These are phyloP conservation scores for Rhagoletis pomonella DNA, from an alignment of 1,140 invertebrate species.

Conservation along the genomic window DNA sequence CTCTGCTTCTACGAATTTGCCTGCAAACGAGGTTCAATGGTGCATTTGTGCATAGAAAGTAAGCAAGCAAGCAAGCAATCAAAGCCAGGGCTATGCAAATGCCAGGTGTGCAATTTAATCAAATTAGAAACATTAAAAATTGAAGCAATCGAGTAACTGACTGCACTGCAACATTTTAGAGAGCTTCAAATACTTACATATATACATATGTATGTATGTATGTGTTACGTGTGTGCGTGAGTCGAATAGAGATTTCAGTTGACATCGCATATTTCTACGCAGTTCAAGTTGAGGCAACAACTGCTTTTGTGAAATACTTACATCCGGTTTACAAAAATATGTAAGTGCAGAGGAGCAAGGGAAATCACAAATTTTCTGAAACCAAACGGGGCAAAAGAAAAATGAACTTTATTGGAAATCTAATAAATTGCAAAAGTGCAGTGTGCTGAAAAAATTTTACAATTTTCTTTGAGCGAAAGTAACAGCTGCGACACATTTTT, in stretches of 20 bases:
- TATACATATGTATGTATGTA: neutral
- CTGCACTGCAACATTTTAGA: neutral
- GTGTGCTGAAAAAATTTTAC: neutral
- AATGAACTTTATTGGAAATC: neutral
- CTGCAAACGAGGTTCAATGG: neutral
- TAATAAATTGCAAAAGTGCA: slow-evolving; percentile 7
- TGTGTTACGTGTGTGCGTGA: neutral
- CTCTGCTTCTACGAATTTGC: neutral
- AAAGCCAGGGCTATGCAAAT: slow-evolving; percentile 8
- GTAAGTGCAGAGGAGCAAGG: neutral
- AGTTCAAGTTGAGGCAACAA: slow-evolving; percentile 17
- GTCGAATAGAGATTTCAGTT: neutral
- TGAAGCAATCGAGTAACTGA: neutral
- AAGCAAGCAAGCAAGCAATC: slow-evolving; percentile 21
- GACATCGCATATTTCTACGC: slow-evolving; percentile 13
- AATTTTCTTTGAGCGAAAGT: neutral
- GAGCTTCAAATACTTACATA: neutral
- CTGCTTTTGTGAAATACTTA: neutral
- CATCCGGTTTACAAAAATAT: neutral
- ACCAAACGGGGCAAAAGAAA: slow-evolving; percentile 20
- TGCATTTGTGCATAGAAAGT: neutral
- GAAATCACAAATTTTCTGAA: neutral
- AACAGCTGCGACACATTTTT: neutral
- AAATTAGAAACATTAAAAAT: slow-evolving; percentile 47
- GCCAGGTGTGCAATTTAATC: slow-evolving; percentile 43